phyloP scores from a whole-genome alignment of 1,140 invertebrate species.

The Drosophila ficusphila region DNA sequence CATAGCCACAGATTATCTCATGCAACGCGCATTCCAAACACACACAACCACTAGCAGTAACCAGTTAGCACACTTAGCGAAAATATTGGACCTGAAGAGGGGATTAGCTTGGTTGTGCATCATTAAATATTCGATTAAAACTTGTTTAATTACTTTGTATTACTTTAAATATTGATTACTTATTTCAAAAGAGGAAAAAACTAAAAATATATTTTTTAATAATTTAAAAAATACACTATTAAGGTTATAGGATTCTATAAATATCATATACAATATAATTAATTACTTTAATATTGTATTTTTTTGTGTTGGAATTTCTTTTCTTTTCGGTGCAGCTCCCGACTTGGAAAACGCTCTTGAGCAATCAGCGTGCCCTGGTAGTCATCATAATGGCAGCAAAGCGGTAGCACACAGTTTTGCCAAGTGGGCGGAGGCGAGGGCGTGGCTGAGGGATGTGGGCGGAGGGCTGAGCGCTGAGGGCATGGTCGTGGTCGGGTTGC shows the following conservation, averaged over 20 bases:
- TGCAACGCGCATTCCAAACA: constrained; percentile 73
- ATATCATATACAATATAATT: too few species aligned
- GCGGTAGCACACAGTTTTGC: constrained; percentile 45
- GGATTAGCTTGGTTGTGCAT: too few species aligned
- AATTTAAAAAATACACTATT: too few species aligned
- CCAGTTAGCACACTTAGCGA: neutral
- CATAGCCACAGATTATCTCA: constrained; percentile 77
- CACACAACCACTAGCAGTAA: constrained; percentile 25
- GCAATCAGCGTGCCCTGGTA: constrained; percentile 74
- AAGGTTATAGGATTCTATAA: too few species aligned
- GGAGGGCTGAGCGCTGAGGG: neutral
- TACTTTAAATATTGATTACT: too few species aligned
- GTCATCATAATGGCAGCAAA: constrained; percentile 81
- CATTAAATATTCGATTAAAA: too few species aligned
- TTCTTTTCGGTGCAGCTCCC: neutral
- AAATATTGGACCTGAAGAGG: neutral
- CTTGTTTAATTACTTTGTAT: too few species aligned
- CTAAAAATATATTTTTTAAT: too few species aligned
- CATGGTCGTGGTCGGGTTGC: constrained; percentile 41
- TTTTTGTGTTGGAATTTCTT: neutral
- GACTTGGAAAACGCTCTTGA: constrained; percentile 45
- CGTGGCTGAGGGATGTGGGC: neutral
- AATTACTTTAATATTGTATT: too few species aligned
- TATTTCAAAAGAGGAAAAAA: too few species aligned
- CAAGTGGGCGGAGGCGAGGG: neutral